Evolutionary conservation across 2,113 vertebrate species (phyloP), one percentile per base, ranked within the genome.

Genomic region (Arizona elegans): DNA sequence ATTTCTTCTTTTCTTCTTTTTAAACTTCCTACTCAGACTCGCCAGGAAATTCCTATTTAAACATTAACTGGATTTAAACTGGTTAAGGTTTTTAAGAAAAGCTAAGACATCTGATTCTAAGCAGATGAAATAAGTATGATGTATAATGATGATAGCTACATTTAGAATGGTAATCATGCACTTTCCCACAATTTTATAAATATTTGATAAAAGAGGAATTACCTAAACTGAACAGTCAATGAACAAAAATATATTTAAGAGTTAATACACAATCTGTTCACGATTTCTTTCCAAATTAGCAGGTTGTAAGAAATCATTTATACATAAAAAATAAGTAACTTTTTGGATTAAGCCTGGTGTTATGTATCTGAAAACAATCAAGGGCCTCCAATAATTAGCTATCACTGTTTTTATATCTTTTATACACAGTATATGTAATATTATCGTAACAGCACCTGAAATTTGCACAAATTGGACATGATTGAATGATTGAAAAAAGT

Each of bases 251-350:
- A 85, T 52, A 54, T 86, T 26, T 0, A 70, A 3, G 23, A 90
- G 29, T 93, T 7, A 65, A 38, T 53, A 19, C 47, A 70, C 4
- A 62, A 62, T 70, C 29, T 38, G 38, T 12, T 92, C 43, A 52
- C 10, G 12, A 50, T 85, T 90, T 58, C 21, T 90, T 59, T 90
- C 86, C 43, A 88, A 23, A 8, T 54, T 90, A 93, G 56, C 9
- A 3, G 21, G 65, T 94, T 91, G 10, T 94, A 47, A 94, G 90
- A 0, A 91, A 56, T 24, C 59, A 91, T 11, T 93, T 92, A 17
- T 4, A 92, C 19, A 43, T 17, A 29, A 56, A 75, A 75, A 91
- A 19, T 19, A 92, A 50, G 38, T 24, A 88, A 92, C 88, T 88
- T 90, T 9, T 93, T 54, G 43, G n/a, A 90, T 50, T 3, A 3